Conservation (phyloP, 1,140 invertebrate species). For the Gonatopus flavifemur region DNA sequence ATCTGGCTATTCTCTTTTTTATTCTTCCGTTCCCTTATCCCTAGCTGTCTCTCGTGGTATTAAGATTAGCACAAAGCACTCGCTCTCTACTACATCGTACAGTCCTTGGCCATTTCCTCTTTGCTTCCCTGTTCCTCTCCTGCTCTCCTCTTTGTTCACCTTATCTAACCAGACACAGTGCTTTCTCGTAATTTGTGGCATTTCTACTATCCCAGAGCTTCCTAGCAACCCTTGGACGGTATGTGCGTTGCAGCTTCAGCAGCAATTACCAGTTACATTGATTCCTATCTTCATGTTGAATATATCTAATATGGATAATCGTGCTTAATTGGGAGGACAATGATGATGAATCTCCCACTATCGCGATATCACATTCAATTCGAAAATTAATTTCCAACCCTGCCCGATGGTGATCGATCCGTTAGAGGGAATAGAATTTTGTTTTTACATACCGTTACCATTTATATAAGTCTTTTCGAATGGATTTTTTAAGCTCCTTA, state of each 20-base stretch:
- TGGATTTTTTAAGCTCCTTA: no score
- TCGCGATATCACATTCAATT: no score
- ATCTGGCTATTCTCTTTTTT: background rate
- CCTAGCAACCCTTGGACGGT: slow-evolving; percentile 10
- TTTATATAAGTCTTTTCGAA: no score
- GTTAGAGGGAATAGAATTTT: no score
- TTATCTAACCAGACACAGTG: slow-evolving; percentile 16
- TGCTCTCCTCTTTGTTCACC: slow-evolving; percentile 13
- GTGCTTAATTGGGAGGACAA: slow-evolving; percentile 1
- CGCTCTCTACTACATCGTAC: no score
- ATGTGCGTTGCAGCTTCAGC: background rate
- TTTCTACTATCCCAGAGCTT: slow-evolving; percentile 18
- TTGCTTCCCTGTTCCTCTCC: background rate
- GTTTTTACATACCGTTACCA: no score
- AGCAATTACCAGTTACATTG: slow-evolving; percentile 18
- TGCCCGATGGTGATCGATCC: no score
- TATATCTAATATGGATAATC: no score
- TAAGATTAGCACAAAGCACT: slow-evolving; percentile 39
- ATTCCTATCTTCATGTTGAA: slow-evolving; percentile 22
- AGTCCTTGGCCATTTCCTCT: background rate
- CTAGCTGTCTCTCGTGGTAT: slow-evolving; percentile 27
- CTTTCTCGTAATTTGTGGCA: slow-evolving; percentile 22
- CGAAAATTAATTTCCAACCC: no score
- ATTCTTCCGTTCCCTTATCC: slow-evolving; percentile 2
- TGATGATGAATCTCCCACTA: slow-evolving; percentile 16